Base-by-base conservation (phyloP, 2,888 invertebrate species). In the Elysia crispata region DNA sequence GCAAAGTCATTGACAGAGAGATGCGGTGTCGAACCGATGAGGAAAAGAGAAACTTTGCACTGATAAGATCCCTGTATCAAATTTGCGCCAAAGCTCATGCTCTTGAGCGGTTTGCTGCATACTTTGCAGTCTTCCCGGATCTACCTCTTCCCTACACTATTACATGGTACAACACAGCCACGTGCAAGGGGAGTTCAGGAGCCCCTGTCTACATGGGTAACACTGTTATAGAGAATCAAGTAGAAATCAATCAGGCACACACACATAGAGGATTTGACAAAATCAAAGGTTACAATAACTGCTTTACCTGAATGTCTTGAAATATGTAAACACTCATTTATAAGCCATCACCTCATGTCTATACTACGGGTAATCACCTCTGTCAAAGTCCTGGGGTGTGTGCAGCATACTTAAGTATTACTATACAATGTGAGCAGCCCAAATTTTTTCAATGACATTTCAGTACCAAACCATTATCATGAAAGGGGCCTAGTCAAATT, bases 161-260 rank as follows among this genome's bases (percentile, higher is more conserved):
- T 0, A 80, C 76, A 0, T 54, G 64, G 76, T 80, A 80, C 57
- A 25, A 33, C n/a, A 49, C 80, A 1, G 72, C 80, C 20, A 80
- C 80, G 13, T 80, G 80, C 50, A 62, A 31, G 54, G 80, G 80
- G 25, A 80, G 80, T 28, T 76, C 76, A 25, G 80, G 80, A 5
- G 80, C 80, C 15, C 80, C 80, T n/a, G 80, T 80, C 20, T 80
- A 72, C 66, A 80, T 76, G 76, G 80, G 80, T 1, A 80, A 72
- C 41, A 57, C 41, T 30, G 76, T 76, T 11, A 1, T 66, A 25
- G 80, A 80, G 41, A 62, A 76, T 33, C 64, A 72, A n/a, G 31
- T 30, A 49, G 76, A 80, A 25, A 72, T 80, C 13, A 76, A 76
- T 23, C 72, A 67, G n/a, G 69, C 80, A 6, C 80, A 80, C 66